Evolutionary conservation across 1,140 invertebrate genomes (phyloP), one percentile per base, ranked within the genome.

Genomic region (Hylaeus anthracinus): DNA sequence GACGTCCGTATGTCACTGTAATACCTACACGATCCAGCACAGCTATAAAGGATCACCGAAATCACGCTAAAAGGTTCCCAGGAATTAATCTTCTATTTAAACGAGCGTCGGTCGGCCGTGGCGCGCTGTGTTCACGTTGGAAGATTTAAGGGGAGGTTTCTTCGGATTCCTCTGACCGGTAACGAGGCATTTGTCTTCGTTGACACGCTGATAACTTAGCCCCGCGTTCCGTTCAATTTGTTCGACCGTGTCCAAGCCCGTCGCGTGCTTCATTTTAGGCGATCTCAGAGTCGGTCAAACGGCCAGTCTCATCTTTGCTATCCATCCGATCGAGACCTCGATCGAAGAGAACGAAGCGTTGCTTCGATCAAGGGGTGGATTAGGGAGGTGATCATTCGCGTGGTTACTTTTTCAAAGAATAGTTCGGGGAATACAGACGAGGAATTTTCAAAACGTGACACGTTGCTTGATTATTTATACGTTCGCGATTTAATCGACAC

Each of bases 1-100:
- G 75, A 80, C 63, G 65, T 39, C 58, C 53, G 67, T 86, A 58
- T 79, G 79, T 83, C 73, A 86, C 45, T 73, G 73, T 86, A 83
- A 86, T 86, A 73, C 71, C 71, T 77, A 76, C 69, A 72, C 43
- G 53, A 43, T 26, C 41, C 37, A 48, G 12, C 5, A 0, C 51
- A 58, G 64, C 61, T 43, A 60, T 67, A 67, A 72, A 74, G 56
- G 53, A 84, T 60, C 61, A 66, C 63, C 51, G 72, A 83, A 83
- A 81, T 67, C 58, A 61, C 72, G 65, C n/a, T 65, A 53, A 79
- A 79, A 66, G 76, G 48, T 48, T 73, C 60, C 60, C 70, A 63
- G 67, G n/a, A 70, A 83, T 79, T 80, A 79, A 77, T 86, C 58
- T 37, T 5, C 51, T 26, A 26, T 63, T 71, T 61, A 53, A 78